Percentiles rank a stretch among this genome's conserved stretches.
Conservation (phyloP, 2,888 invertebrate species). For the Tinea trinotella region DNA sequence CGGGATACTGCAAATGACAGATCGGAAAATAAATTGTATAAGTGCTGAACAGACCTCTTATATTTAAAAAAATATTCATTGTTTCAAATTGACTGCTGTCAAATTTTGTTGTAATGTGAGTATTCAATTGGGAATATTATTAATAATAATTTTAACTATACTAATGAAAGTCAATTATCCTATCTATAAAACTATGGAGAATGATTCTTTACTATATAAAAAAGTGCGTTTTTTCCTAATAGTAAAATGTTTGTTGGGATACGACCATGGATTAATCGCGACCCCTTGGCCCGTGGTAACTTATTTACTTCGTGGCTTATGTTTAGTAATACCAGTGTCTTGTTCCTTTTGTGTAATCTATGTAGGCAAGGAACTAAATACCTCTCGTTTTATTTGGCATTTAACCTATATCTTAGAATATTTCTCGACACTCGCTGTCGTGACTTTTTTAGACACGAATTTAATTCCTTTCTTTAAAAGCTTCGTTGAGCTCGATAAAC, state of each 20-base stretch:
- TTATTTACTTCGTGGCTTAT: not conserved
- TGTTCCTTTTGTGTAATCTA: not conserved
- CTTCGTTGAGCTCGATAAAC: not conserved
- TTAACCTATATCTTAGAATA: not conserved
- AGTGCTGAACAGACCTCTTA: no score
- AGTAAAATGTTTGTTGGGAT: not conserved
- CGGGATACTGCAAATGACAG: no score
- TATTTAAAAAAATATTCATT: no score
- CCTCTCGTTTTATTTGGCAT: not conserved
- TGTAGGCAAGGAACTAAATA: not conserved
- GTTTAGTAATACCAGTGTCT: not conserved
- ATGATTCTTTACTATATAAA: not conserved
- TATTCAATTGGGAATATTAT: no score
- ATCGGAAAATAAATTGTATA: no score
- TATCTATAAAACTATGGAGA: not conserved
- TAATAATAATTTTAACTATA: no score
- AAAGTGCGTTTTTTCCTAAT: not conserved
- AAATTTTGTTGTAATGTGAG: not conserved
- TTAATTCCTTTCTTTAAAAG: not conserved
- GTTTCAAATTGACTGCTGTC: not conserved
- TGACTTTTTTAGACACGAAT: not conserved
- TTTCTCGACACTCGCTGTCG: not conserved
- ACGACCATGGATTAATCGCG: not conserved
- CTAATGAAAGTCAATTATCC: not conserved
- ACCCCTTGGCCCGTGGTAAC: not conserved